Evolutionary conservation across 2,113 vertebrate genomes (phyloP).

Genomic region (Mungos mungo): DNA sequence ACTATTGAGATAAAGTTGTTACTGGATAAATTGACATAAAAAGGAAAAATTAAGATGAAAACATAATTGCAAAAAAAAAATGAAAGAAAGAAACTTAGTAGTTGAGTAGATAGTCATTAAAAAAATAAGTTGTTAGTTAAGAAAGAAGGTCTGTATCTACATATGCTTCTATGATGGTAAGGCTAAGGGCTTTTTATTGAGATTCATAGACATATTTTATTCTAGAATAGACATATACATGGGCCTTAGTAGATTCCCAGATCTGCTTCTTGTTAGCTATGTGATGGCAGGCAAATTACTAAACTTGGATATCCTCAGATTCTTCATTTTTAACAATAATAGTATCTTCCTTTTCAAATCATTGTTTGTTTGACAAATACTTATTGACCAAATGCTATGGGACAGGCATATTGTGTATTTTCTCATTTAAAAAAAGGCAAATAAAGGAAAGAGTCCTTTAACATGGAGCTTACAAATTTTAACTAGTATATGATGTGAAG

Average conservation of each 20-base stretch:
- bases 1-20: not conserved
- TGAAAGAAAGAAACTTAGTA: not conserved
- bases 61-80: not conserved
- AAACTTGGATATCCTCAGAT: not conserved
- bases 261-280: not conserved
- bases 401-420: not conserved
- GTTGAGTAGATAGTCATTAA: not conserved
- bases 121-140: not conserved
- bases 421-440: not conserved
- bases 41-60: constrained; percentile 6
- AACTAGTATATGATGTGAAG: no score
- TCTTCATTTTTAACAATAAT: not conserved
- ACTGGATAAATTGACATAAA: not conserved
- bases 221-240: not conserved
- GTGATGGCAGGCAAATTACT: not conserved
- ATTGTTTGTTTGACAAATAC: not conserved
- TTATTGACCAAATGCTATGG: not conserved
- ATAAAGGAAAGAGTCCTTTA: not conserved
- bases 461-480: not conserved
- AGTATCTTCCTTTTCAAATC: not conserved
- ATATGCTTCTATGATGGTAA: not conserved
- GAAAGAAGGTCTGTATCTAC: not conserved
- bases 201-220: not conserved
- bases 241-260: not conserved
- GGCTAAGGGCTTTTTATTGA: not conserved